phyloP scores from a whole-genome alignment of 2,888 invertebrate species.

The Calliphora vomitoria region DNA sequence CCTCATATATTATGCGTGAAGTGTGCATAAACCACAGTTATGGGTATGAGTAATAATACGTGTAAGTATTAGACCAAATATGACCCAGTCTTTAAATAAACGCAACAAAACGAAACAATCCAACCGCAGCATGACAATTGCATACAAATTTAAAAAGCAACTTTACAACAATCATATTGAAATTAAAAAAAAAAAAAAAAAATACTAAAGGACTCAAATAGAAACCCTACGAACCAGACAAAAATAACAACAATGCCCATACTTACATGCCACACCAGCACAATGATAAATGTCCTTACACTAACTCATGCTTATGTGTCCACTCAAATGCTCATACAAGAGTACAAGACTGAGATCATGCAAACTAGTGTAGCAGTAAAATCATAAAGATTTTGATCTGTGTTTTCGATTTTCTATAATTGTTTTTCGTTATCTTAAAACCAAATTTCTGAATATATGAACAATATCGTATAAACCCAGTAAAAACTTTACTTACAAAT shows the following conservation, averaged over 20 bases:
- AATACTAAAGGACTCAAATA: no score
- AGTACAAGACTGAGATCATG: not conserved
- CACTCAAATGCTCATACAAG: not conserved
- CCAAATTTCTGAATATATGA: no score
- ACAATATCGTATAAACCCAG: no score
- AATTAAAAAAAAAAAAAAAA: not conserved
- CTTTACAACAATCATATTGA: not conserved
- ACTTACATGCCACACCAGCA: not conserved
- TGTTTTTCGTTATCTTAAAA: no score
- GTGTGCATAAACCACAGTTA: not conserved
- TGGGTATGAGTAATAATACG: not conserved
- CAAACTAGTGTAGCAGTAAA: not conserved
- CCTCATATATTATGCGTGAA: no score
- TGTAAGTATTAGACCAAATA: not conserved
- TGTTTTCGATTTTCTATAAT: no score
- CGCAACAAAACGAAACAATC: slow-evolving; percentile 1
- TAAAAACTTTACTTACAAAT: no score
- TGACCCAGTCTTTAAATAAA: slow-evolving; percentile 13
- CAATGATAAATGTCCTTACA: not conserved
- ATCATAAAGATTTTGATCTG: no score
- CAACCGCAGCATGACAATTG: slow-evolving; percentile 31
- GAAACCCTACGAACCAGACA: not conserved
- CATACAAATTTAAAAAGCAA: slow-evolving; percentile 22
- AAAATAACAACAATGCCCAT: no score
- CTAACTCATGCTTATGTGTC: not conserved